Percentiles rank a stretch among this genome's conserved stretches.
These are phyloP conservation scores for Clamator glandarius DNA, from an alignment of 2,797 vertebrate genomes.

Conservation along the genomic window DNA sequence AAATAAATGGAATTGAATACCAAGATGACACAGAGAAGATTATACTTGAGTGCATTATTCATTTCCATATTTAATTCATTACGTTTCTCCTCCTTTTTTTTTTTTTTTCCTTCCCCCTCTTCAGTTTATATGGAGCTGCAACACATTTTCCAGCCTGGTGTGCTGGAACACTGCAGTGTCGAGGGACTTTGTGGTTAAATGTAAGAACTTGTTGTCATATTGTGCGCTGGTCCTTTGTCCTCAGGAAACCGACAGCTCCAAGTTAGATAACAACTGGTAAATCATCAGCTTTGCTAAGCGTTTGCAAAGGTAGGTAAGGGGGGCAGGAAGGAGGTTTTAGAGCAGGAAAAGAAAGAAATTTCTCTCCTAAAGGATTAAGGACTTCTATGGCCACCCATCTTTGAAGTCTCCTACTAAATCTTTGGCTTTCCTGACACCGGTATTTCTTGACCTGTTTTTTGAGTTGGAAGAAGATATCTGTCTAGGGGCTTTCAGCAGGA, in stretches of 20 bases:
- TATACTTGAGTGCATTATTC: constrained; percentile 58
- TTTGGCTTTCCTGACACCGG: background rate
- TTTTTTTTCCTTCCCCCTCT: background rate
- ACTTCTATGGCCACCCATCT: background rate
- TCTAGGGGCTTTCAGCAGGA: background rate
- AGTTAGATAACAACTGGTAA: constrained; percentile 66
- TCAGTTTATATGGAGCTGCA: constrained; percentile 40
- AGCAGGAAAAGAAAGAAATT: background rate
- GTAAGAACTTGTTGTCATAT: constrained; percentile 57
- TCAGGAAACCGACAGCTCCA: constrained; percentile 60
- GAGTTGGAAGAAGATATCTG: background rate
- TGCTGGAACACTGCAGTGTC: constrained; percentile 59
- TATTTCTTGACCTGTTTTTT: background rate
- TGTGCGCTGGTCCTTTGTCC: constrained; percentile 57
- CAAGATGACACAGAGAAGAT: constrained; percentile 33
- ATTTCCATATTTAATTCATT: constrained; percentile 71
- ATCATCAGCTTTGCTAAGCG: constrained; percentile 33
- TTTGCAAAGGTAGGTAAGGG: constrained; percentile 41
- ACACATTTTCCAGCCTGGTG: constrained; percentile 67
- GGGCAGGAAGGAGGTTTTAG: background rate
- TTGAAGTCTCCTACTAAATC: background rate
- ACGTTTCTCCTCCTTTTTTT: background rate
- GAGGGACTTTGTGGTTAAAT: constrained; percentile 53
- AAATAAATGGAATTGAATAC: constrained; percentile 48
- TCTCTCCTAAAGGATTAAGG: constrained; percentile 10